Base-by-base conservation (phyloP, 2,113 vertebrate species). In the Pseudorectes ferrugineus region DNA sequence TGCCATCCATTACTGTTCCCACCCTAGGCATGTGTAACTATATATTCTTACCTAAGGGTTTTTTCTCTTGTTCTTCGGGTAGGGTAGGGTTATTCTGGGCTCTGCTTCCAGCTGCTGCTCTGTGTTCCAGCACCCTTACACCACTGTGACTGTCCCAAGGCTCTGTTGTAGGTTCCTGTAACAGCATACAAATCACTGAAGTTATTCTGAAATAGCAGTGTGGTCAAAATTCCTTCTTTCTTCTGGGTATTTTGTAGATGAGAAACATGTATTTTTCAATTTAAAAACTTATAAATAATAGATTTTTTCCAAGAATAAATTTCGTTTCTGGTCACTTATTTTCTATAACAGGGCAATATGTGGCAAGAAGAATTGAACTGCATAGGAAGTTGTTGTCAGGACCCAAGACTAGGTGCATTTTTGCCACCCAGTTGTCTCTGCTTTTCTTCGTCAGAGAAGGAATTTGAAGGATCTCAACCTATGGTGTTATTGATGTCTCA, bases 291-390 rank as follows among this genome's bases (percentile, higher is more conserved):
- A 14, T 7, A 46, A 72, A 48, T 35, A 55, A 38, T 31, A 9
- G 0, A 1, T 1, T 4, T 28, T 67, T 83, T 51, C 20, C 29
- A 57, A 70, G 1, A 73, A 42, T 29, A 5, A 3, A 0, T 40
- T 78, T 48, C n/a, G 3, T 24, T 74, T 70, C 38, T 80, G 51
- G 29, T 45, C 46, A 90, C 21, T 14, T 51, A 4, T 42, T 66
- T 63, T 55, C 46, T 38, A 3, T 94, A 63, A 58, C 16, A 16
- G 35, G 51, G 38, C 45, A 68, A 61, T 31, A 38, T 33, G 21
- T 49, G 33, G n/a, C 28, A 86, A 71, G 43, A 57, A 65, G 35
- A 70, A 51, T 11, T 73, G 40, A 66, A 12, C 57, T 31, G 12
- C 31, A 14, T 2, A 31, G 26, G 18, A 66, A 26, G 10, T 31